Percentiles rank a stretch among this genome's conserved stretches.
Conservation (phyloP, 2,797 vertebrate species). For the Malacoraja senta region DNA sequence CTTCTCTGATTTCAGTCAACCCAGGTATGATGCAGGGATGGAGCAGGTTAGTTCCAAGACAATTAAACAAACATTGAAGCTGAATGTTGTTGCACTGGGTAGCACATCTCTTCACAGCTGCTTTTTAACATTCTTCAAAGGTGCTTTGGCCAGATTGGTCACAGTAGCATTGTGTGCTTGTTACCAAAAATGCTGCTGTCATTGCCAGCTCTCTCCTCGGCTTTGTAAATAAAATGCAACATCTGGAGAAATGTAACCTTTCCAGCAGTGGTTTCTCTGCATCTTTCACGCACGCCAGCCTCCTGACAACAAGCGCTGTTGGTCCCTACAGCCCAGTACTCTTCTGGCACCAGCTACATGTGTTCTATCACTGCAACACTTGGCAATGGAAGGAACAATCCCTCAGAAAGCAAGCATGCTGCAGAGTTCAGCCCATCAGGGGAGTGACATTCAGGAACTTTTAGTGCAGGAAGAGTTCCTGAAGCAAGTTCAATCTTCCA, state of each 20-base stretch:
- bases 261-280: background rate
- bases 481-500: background rate
- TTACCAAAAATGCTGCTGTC: background rate
- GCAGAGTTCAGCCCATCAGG: background rate
- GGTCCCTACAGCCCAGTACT: background rate
- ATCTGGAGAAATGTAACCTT: background rate
- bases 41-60: background rate
- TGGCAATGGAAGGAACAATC: background rate
- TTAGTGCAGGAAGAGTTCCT: background rate
- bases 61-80: background rate
- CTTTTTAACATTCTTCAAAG: background rate
- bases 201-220: background rate
- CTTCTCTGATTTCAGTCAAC: slow-evolving; percentile 96
- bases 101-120: background rate
- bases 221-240: background rate
- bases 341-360: background rate
- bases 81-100: background rate
- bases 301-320: background rate
- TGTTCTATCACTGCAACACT: background rate
- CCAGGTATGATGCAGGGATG: slow-evolving; percentile 61
- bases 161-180: background rate
- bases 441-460: background rate
- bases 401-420: background rate
- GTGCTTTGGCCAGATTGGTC: background rate
- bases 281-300: background rate